Base-by-base conservation (phyloP, 1,140 invertebrate species). In the Teleogryllus occipitalis region DNA sequence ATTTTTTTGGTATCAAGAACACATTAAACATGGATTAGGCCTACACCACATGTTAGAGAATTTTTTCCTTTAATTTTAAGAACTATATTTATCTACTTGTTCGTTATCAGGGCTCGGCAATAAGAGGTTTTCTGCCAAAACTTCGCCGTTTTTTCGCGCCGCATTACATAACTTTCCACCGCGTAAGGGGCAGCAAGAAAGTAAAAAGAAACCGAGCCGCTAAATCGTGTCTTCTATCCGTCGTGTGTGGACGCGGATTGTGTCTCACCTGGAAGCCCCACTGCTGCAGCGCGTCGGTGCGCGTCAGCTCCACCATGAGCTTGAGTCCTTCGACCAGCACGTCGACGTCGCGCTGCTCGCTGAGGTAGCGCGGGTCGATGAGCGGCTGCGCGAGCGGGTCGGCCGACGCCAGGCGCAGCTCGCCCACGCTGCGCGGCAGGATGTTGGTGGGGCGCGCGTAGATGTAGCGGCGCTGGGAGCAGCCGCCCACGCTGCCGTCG, bases 291-390 rank as follows among this genome's bases (percentile, higher is more conserved):
- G 93, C 89, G 73, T 88, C 87, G 4, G 89, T 91, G 84, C 95
- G 89, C 0, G 91, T 89, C 7, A 96, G 83, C 21, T 87, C 86
- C 15, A 94, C 88, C 7, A 89, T 90, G 81, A 94, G 91, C 85
- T 93, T 95, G 83, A 94, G 88, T 0, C 90, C 92, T 15, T 92
- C 91, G 7, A 95, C 83, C 73, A 93, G 85, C 5, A 91, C 91
- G 73, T 91, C 88, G 10, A 93, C 82, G 82, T 94, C 93, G 47
- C 89, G 87, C n/a, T 87, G 86, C 80, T 91, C 87, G 2, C 87
- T 85, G 79, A 95, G 91, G 82, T 94, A 95, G 81, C 93, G 92
- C 0, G 93, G 91, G 83, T 95, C 90, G 49, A 97, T 88, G 49
- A 90, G 88, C 0, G 95, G 94, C 82, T 90, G 88, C 10, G 92